Evolutionary conservation across 2,797 vertebrate genomes (phyloP).

Genomic region (Notamacropus eugenii): DNA sequence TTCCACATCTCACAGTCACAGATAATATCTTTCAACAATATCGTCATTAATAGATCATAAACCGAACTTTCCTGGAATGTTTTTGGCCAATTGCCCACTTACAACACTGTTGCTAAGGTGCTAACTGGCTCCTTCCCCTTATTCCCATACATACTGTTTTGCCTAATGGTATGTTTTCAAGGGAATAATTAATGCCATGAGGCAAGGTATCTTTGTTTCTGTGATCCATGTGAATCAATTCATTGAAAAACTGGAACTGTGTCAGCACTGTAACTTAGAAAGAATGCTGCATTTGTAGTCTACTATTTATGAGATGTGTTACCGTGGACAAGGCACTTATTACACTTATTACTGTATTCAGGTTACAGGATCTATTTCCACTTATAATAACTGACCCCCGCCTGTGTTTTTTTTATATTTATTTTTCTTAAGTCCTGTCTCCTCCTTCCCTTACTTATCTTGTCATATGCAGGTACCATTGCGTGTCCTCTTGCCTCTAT

Average conservation of each 20-base stretch:
- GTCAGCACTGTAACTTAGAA: neutral
- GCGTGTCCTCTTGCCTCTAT: neutral
- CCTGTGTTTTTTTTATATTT: neutral
- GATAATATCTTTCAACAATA: neutral
- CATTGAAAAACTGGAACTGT: neutral
- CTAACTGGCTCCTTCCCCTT: neutral
- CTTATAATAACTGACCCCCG: neutral
- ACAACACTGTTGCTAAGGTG: neutral
- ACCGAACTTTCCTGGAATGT: neutral
- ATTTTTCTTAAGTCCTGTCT: no score
- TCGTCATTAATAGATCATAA: neutral
- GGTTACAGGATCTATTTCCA: neutral
- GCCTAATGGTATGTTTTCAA: neutral
- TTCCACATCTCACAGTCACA: neutral
- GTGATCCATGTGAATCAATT: neutral
- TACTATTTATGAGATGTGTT: neutral
- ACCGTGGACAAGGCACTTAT: neutral
- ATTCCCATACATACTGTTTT: neutral
- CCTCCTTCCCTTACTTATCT: neutral
- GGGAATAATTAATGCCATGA: neutral
- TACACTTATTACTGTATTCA: neutral
- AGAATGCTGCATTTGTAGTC: neutral
- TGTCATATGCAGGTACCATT: neutral
- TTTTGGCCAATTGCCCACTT: neutral
- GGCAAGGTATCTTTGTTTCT: neutral